phyloP scores from a whole-genome alignment of 2,113 vertebrate species.

The Xenopus laevis region DNA sequence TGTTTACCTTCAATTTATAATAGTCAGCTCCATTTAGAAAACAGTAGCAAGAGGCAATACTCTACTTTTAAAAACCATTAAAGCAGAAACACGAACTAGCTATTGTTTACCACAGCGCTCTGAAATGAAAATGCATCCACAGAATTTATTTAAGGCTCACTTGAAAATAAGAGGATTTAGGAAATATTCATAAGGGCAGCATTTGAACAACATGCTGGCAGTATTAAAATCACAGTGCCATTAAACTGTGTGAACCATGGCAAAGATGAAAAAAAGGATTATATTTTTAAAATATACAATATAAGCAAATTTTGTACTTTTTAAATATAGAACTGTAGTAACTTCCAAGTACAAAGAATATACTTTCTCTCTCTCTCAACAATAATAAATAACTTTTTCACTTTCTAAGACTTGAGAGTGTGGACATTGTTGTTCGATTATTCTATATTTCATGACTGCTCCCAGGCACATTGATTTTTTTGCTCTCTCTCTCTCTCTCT shows the following conservation, averaged over 20 bases:
- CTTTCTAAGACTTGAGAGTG: no score
- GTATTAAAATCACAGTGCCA: slow-evolving; percentile 56
- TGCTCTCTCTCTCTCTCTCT: no score
- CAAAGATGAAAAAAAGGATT: slow-evolving; percentile 46
- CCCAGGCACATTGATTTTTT: no score
- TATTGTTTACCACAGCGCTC: slow-evolving; percentile 55
- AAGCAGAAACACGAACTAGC: slow-evolving; percentile 56
- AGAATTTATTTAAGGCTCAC: slow-evolving; percentile 53
- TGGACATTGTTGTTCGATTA: no score
- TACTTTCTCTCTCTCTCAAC: no score
- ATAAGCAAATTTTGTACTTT: not conserved
- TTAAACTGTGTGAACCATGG: slow-evolving; percentile 44
- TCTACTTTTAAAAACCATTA: slow-evolving; percentile 24
- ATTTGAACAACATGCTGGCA: slow-evolving; percentile 59
- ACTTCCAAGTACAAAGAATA: not conserved
- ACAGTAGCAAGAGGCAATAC: no score
- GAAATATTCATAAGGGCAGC: slow-evolving; percentile 54
- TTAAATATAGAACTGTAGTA: not conserved
- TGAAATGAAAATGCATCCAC: slow-evolving; percentile 7
- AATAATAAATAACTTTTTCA: no score
- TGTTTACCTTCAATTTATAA: not conserved
- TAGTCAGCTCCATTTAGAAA: not conserved
- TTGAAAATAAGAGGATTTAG: slow-evolving; percentile 67
- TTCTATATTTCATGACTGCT: no score
- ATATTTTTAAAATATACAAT: slow-evolving; percentile 38